These are phyloP conservation scores for Omphaloscelis lunosa DNA, from an alignment of 2,888 invertebrate genomes.

Conservation along the genomic window DNA sequence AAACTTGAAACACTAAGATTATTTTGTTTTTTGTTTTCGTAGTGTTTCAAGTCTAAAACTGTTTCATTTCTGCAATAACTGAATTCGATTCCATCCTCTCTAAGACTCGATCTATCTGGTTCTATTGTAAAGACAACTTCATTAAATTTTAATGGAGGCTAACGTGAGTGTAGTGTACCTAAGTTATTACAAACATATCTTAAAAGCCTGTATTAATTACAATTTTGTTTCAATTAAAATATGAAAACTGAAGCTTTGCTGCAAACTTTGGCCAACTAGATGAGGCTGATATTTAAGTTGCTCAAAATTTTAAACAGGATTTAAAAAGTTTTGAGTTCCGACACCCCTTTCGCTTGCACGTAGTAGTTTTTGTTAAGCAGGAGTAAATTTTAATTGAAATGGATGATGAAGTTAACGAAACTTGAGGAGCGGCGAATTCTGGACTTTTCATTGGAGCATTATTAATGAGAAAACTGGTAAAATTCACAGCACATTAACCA, in stretches of 20 bases:
- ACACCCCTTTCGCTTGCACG: constrained; percentile 51
- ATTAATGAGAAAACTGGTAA: constrained; percentile 3
- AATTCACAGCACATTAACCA: neutral
- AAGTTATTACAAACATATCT: neutral
- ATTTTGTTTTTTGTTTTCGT: neutral
- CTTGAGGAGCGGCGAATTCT: constrained; percentile 21
- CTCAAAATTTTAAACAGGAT: constrained; percentile 57
- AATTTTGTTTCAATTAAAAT: constrained; percentile 35
- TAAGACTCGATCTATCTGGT: neutral
- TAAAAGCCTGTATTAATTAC: constrained; percentile 10
- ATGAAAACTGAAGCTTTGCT: constrained; percentile 20
- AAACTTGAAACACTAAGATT: no score
- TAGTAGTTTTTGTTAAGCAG: constrained; percentile 53
- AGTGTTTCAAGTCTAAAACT: neutral
- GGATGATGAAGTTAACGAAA: constrained; percentile 47
- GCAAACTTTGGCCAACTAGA: constrained; percentile 40
- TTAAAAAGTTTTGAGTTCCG: constrained; percentile 57
- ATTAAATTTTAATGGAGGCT: neutral
- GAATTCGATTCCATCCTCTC: neutral
- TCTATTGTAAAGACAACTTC: no score
- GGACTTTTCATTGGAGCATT: constrained; percentile 34
- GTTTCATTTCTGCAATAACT: neutral
- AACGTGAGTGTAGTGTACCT: neutral
- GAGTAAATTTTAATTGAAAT: constrained; percentile 62
- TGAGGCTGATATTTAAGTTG: constrained; percentile 59